phyloP scores from a whole-genome alignment of 2,888 invertebrate species.

The Dione juno region DNA sequence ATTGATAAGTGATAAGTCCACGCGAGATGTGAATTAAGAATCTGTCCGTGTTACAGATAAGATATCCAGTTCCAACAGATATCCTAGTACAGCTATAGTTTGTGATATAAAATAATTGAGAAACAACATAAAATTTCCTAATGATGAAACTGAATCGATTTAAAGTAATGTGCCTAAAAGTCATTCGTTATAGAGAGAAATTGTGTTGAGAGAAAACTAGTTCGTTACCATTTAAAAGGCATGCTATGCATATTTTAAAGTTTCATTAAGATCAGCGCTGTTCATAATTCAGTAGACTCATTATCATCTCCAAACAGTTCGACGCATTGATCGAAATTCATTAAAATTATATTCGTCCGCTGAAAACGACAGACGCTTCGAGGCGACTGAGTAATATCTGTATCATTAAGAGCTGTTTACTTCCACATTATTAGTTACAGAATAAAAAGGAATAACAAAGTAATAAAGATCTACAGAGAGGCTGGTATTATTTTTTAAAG shows the following conservation, averaged over 20 bases:
- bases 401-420: background rate
- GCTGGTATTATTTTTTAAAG: background rate
- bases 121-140: background rate
- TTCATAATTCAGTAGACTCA: slow-evolving; percentile 15
- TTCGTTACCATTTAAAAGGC: background rate
- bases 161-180: background rate
- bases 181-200: background rate
- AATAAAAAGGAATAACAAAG: too few species aligned
- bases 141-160: background rate
- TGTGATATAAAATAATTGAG: slow-evolving; percentile 3
- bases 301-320: slow-evolving; percentile 24
- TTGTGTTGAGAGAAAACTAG: background rate
- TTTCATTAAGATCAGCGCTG: slow-evolving; percentile 3
- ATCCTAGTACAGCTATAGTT: background rate
- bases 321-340: slow-evolving; percentile 14
- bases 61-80: background rate
- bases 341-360: slow-evolving; percentile 12
- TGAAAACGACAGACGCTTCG: background rate
- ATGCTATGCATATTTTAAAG: background rate
- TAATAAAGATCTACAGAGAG: background rate
- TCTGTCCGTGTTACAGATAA: background rate
- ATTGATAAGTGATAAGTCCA: background rate
- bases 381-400: background rate
- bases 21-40: background rate
- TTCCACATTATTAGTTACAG: background rate